phyloP scores from a whole-genome alignment of 2,888 invertebrate species.

The Nymphalis urticae region DNA sequence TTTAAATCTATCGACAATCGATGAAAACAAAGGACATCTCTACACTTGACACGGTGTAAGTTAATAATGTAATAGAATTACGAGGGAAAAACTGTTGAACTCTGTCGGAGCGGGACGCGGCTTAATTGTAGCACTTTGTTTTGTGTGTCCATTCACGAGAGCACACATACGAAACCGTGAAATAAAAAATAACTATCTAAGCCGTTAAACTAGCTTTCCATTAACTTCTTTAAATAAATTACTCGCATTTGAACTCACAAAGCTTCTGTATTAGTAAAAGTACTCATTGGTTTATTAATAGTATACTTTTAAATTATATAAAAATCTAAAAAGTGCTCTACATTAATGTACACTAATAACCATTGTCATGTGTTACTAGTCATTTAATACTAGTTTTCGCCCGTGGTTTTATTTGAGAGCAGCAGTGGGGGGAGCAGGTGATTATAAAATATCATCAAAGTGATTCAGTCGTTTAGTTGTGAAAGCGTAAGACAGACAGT shows the following conservation, averaged over 20 bases:
- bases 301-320: no score
- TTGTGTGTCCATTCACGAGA: conserved; percentile 28
- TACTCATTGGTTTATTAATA: no score
- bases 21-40: conserved; percentile 41
- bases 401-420: no score
- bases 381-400: no score
- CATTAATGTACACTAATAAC: no score
- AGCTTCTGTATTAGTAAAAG: no score
- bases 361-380: no score
- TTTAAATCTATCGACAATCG: neutral
- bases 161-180: conserved; percentile 21
- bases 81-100: conserved; percentile 80
- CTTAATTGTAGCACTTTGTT: conserved; percentile 79
- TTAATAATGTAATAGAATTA: conserved; percentile 82
- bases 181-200: conserved; percentile 3
- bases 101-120: conserved; percentile 67
- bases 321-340: no score
- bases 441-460: no score
- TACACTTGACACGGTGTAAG: conserved; percentile 76
- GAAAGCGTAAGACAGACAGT: no score
- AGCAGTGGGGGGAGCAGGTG: no score
- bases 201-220: neutral
- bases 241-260: neutral
- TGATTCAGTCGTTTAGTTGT: no score
- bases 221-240: conserved; percentile 3